These are phyloP conservation scores for Eupithecia vulgata DNA, from an alignment of 2,888 invertebrate genomes.

Conservation along the genomic window DNA sequence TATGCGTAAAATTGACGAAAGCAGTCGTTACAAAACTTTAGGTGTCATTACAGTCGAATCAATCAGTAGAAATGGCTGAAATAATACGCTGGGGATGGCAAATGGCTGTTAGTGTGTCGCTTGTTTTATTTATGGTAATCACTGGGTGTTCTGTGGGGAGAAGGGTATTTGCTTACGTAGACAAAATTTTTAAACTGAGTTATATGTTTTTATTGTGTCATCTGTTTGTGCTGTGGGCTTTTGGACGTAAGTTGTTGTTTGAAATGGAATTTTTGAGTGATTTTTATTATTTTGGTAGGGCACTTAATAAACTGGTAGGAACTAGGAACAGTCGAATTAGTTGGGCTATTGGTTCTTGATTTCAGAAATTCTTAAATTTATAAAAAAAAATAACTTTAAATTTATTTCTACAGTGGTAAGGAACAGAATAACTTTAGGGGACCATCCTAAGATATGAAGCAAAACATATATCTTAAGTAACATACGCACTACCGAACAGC, in stretches of 20 bases:
- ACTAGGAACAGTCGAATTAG: too few species aligned
- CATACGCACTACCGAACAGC: too few species aligned
- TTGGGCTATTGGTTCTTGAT: background rate
- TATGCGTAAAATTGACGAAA: constrained; percentile 74
- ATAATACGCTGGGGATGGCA: constrained; percentile 56
- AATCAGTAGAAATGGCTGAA: constrained; percentile 67
- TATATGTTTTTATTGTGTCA: background rate
- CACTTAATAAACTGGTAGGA: too few species aligned
- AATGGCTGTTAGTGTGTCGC: constrained; percentile 52
- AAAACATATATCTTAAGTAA: too few species aligned
- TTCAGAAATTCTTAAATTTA: too few species aligned
- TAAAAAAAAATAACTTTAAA: too few species aligned
- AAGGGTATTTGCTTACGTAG: background rate
- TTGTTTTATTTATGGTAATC: constrained; percentile 70
- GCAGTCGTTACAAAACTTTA: constrained; percentile 69
- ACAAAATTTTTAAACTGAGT: background rate
- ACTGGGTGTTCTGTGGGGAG: constrained; percentile 35
- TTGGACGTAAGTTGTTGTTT: background rate
- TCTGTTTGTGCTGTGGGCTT: background rate
- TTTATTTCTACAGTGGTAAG: too few species aligned
- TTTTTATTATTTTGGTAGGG: background rate
- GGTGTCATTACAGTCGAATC: constrained; percentile 76
- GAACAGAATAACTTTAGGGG: too few species aligned
- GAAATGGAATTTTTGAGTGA: background rate
- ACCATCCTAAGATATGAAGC: too few species aligned